Evolutionary conservation across 2,888 invertebrate genomes (phyloP).

Genomic region (Dasypogon diadema): DNA sequence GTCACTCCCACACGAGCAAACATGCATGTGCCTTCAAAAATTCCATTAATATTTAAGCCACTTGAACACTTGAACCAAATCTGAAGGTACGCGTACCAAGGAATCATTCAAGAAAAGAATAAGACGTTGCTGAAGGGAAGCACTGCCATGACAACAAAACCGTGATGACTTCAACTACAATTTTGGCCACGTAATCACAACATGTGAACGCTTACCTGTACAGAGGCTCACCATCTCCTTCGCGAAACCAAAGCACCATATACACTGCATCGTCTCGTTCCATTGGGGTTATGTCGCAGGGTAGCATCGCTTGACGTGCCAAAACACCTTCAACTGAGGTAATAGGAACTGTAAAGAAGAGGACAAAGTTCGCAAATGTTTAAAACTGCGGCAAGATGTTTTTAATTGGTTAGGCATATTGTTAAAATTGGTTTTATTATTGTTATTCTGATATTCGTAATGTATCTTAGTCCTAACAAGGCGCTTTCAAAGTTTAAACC

Average conservation of each 20-base stretch:
- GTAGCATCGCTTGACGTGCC: conserved; percentile 84
- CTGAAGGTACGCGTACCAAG: conserved; percentile 44
- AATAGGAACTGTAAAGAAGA: conserved; percentile 77
- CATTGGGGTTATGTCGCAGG: conserved; percentile 86
- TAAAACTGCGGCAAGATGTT: too few relatives aligned
- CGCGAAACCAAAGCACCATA: conserved; percentile 92
- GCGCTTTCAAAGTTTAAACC: too few relatives aligned
- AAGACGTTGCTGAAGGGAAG: conserved; percentile 46
- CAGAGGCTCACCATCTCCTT: conserved; percentile 83
- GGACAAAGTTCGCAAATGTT: too few relatives aligned
- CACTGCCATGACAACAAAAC: conserved; percentile 37
- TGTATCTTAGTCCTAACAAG: too few relatives aligned
- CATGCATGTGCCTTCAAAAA: conserved; percentile 52
- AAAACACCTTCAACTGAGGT: conserved; percentile 85
- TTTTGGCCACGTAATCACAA: conserved; percentile 45
- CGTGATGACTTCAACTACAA: conserved; percentile 13
- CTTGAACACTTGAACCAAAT: conserved; percentile 53
- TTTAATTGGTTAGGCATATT: too few relatives aligned
- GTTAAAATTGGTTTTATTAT: too few relatives aligned
- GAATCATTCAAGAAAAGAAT: conserved; percentile 32
- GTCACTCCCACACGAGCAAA: not conserved
- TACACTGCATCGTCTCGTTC: conserved; percentile 84
- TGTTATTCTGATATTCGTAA: too few relatives aligned
- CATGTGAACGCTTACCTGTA: conserved; percentile 76
- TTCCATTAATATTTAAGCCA: conserved; percentile 56